Conservation (phyloP, 2,113 vertebrate species). For the Rhinopomastus cyanomelas region DNA sequence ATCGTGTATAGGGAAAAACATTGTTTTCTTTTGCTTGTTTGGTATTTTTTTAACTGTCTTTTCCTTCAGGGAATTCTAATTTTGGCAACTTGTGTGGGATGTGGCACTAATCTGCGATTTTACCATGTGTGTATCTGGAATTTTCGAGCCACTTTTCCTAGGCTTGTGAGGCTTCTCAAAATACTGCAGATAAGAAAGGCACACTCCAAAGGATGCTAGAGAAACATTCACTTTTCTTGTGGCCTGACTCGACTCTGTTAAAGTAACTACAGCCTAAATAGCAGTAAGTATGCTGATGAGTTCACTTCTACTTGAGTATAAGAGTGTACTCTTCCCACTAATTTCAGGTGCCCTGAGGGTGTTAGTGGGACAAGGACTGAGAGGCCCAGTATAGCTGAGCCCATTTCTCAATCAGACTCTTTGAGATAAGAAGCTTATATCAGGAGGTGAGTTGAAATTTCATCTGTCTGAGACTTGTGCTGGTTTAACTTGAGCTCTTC, state of each 20-base stretch:
- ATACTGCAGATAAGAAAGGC: not conserved
- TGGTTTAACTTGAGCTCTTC: not conserved
- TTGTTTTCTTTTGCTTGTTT: not conserved
- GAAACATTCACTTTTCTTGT: not conserved
- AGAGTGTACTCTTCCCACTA: not conserved
- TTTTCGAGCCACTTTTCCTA: slow-evolving; percentile 15
- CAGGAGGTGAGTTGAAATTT: not conserved
- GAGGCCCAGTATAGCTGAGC: not conserved
- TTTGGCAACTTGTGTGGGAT: not conserved
- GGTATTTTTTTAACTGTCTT: not conserved
- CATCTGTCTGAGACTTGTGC: not conserved
- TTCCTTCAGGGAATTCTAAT: not conserved
- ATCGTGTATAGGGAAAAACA: not conserved
- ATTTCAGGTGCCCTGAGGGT: not conserved
- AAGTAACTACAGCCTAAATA: not conserved
- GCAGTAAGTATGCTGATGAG: not conserved
- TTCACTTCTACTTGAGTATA: not conserved
- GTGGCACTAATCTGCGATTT: not conserved
- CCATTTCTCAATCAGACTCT: not conserved
- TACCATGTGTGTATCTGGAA: not conserved
- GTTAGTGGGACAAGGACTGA: not conserved
- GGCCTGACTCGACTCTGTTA: not conserved
- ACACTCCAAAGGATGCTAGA: not conserved
- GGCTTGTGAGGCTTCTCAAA: not conserved
- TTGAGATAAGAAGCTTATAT: not conserved